phyloP scores from a whole-genome alignment of 2,113 vertebrate genomes.

The Carettochelys insculpta region DNA sequence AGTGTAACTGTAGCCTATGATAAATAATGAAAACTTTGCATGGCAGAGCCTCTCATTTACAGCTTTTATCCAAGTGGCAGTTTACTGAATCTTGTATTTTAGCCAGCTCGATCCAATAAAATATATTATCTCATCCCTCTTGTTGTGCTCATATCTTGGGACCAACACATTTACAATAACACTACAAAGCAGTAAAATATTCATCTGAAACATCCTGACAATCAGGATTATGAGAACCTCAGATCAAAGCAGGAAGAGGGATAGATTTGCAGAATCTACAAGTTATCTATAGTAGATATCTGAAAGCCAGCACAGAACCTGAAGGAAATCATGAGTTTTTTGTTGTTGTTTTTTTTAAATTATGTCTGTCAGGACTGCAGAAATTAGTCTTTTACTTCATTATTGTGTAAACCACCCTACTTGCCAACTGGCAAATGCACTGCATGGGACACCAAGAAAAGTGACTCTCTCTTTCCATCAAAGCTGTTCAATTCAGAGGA shows the following conservation, averaged over 20 bases:
- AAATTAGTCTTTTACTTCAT: background rate
- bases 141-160: background rate
- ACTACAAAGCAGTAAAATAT: background rate
- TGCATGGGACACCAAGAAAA: constrained; percentile 16
- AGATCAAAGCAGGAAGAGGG: background rate
- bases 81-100: background rate
- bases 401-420: background rate
- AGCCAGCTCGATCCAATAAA: background rate
- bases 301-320: background rate
- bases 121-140: background rate
- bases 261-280: background rate
- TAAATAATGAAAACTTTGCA: no score
- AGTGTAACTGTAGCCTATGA: no score
- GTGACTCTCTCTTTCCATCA: background rate
- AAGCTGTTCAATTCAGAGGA: background rate
- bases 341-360: background rate
- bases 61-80: background rate
- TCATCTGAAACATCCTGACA: background rate
- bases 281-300: background rate
- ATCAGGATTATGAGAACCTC: background rate
- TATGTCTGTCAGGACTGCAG: background rate
- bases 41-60: background rate
- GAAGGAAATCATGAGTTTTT: background rate
- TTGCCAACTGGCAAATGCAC: background rate
- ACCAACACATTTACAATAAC: background rate